phyloP scores from a whole-genome alignment of 1,140 invertebrate species.

The Drosophila nebulosa region DNA sequence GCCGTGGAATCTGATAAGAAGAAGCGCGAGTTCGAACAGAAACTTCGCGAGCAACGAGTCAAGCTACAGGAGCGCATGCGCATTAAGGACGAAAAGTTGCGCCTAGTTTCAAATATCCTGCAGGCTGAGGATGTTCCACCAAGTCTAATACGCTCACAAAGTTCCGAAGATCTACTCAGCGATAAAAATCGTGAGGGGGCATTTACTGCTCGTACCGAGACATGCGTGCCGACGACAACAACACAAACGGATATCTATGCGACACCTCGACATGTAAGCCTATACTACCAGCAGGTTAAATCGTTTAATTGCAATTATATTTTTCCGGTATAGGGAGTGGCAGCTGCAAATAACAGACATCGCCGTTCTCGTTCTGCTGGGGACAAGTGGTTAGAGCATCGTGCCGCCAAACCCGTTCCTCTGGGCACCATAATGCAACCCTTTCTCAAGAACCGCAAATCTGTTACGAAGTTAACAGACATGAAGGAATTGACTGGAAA shows the following conservation, averaged over 20 bases:
- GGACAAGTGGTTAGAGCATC: slow-evolving; percentile 95
- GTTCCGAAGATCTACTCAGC: slow-evolving; percentile 62
- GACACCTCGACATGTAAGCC: slow-evolving; percentile 65
- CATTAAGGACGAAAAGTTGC: slow-evolving; percentile 83
- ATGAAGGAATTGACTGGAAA: slow-evolving; percentile 87
- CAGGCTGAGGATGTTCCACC: slow-evolving; percentile 72
- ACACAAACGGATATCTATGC: slow-evolving; percentile 64
- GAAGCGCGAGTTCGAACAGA: slow-evolving; percentile 84
- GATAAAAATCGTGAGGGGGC: slow-evolving; percentile 46
- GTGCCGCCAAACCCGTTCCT: slow-evolving; percentile 87
- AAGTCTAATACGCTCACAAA: slow-evolving; percentile 63
- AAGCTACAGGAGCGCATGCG: slow-evolving; percentile 83
- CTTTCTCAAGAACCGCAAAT: slow-evolving; percentile 89
- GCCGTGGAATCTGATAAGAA: slow-evolving; percentile 87
- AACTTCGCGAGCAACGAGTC: slow-evolving; percentile 86
- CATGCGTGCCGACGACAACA: slow-evolving; percentile 43
- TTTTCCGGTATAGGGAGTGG: slow-evolving; percentile 80
- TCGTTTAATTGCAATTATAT: not conserved
- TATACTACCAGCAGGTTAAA: not conserved
- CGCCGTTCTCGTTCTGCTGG: slow-evolving; percentile 89
- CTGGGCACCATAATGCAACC: slow-evolving; percentile 95
- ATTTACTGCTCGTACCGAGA: slow-evolving; percentile 54
- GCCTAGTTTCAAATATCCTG: slow-evolving; percentile 80
- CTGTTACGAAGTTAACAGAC: slow-evolving; percentile 89
- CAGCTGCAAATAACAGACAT: slow-evolving; percentile 88